Base-by-base conservation (phyloP, 2,888 invertebrate genomes). In the Marronus borbonicus region DNA sequence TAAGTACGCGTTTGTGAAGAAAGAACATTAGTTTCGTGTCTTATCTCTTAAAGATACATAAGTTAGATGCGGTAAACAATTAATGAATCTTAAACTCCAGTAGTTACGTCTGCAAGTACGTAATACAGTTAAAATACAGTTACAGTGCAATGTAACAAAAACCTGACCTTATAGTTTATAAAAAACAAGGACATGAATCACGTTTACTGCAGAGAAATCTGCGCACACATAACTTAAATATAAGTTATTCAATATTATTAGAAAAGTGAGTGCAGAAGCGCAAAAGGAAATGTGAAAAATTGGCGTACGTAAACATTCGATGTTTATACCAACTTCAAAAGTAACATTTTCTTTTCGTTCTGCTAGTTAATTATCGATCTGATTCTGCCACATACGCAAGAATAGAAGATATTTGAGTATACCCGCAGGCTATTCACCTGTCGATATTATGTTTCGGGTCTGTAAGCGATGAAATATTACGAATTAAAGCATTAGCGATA, bases 131-230 rank as follows among this genome's bases (percentile, higher is more conserved):
- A 65, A 65, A 65, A 65, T 65, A 65, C 65, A 36, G 65, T 65
- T 65, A 65, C 65, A 39, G 65, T 65, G 39, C 39, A 65, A 36
- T 65, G 65, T 65, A 65, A 65, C 65, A 39, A 65, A 65, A 65
- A 65, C 65, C 36, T 65, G 65, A 65, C 65, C 65, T 65, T 65
- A 65, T 65, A 39, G 36, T 65, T 39, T 39, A 39, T 65, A 36
- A 39, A 17, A 65, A 65, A 65, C 44, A 65, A 65, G 65, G 65
- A 65, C 65, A 65, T 39, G 36, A 65, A 65, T 39, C 39, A n/a
- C 39, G 39, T 65, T 39, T 65, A 39, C 17, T 17, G 65, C 20
- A 39, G 65, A 65, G n/a, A 39, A 31, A 8, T 44, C 44, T 65
- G 65, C 65, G 44, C 39, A 65, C 39, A 36, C 36, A 31, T 65